These are phyloP conservation scores for Uromys caudimaculatus DNA, from an alignment of 2,797 vertebrate species.

Conservation along the genomic window DNA sequence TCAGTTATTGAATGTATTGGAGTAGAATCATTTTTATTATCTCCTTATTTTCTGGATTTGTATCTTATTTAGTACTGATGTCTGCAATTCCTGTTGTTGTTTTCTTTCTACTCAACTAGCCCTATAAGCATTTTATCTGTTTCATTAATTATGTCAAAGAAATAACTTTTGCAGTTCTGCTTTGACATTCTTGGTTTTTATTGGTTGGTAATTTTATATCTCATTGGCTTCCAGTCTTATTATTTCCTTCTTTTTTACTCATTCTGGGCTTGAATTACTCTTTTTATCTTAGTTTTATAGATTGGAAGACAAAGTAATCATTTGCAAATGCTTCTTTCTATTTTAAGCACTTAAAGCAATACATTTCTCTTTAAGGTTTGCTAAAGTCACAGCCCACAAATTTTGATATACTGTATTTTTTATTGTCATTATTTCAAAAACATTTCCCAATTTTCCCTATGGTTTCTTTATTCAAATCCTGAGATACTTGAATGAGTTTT, in stretches of 20 bases:
- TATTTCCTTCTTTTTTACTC: not conserved
- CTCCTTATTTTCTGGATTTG: not conserved
- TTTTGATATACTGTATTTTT: not conserved
- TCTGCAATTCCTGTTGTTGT: not conserved
- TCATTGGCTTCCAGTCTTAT: constrained; percentile 18
- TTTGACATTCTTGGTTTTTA: not conserved
- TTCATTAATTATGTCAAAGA: constrained; percentile 13
- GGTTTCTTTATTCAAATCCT: not conserved
- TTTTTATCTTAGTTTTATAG: constrained; percentile 26
- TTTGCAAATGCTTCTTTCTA: not conserved
- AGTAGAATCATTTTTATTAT: not conserved
- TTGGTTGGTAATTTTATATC: constrained; percentile 4
- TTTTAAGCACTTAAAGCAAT: not conserved
- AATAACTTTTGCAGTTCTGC: not conserved
- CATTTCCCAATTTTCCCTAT: not conserved
- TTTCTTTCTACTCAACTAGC: not conserved
- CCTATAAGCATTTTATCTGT: not conserved
- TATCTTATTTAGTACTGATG: not conserved
- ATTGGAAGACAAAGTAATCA: not conserved
- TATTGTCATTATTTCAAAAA: not conserved
- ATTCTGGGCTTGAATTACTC: constrained; percentile 27
- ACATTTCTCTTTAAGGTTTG: constrained; percentile 5
- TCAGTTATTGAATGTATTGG: not conserved
- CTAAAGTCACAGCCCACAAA: constrained; percentile 2
- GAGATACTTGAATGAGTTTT: not conserved